Evolutionary conservation across 2,888 invertebrate genomes (phyloP).

Genomic region (Rugalucina vietnamica): DNA sequence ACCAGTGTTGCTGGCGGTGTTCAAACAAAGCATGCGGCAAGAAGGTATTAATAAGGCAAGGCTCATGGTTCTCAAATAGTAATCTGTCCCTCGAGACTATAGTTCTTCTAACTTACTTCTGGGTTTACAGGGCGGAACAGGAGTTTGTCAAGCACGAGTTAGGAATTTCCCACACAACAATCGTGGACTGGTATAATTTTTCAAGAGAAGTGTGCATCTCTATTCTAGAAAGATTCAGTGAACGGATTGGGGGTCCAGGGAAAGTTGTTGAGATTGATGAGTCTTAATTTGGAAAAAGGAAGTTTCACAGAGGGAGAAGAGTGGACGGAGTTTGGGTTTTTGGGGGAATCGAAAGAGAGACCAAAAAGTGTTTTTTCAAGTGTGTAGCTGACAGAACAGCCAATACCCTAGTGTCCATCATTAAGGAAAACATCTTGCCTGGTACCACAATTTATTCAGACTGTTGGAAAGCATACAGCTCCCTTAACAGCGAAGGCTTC

Average conservation of each 20-base stretch:
- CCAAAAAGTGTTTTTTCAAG: slow-evolving; percentile 34
- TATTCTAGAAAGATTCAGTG: slow-evolving; percentile 14
- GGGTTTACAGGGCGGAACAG: background rate
- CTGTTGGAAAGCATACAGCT: background rate
- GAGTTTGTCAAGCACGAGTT: background rate
- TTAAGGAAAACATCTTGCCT: slow-evolving; percentile 40
- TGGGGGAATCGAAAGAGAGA: slow-evolving; percentile 41
- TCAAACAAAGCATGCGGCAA: slow-evolving; percentile 16
- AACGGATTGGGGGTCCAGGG: slow-evolving; percentile 37
- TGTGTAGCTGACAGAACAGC: slow-evolving; percentile 38
- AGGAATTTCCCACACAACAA: background rate
- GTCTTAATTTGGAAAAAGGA: slow-evolving; percentile 52
- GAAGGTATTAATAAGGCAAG: slow-evolving; percentile 8
- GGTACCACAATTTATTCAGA: slow-evolving; percentile 22
- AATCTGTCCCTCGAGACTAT: slow-evolving; percentile 18
- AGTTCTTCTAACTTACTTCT: slow-evolving; percentile 17
- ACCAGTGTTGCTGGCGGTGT: slow-evolving; percentile 24
- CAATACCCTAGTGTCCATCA: slow-evolving; percentile 33
- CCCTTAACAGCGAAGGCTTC: background rate
- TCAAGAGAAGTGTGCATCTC: slow-evolving; percentile 29
- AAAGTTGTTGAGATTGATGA: slow-evolving; percentile 48
- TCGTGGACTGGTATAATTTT: slow-evolving; percentile 19
- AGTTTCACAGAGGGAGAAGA: slow-evolving; percentile 44
- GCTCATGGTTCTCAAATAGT: slow-evolving; percentile 15
- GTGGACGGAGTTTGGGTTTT: slow-evolving; percentile 54